Conservation (phyloP, 2,888 invertebrate genomes). For the Caenorhabditis sp. region DNA sequence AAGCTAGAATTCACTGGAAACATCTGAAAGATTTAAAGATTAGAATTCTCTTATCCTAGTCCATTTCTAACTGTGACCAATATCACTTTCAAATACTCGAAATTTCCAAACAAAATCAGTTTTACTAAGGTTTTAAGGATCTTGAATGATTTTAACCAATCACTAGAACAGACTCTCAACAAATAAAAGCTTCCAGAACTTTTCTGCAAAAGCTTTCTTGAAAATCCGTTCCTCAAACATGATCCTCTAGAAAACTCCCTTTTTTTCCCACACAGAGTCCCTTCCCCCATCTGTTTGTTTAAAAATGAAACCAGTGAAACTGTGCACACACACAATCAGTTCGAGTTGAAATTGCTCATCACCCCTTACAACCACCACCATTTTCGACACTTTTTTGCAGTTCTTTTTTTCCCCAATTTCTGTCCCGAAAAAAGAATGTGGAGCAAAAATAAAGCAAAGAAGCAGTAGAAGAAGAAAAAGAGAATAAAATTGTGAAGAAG, state of each 20-base stretch:
- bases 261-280: conserved; percentile 17
- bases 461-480: conserved; percentile 9
- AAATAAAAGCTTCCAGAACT: no score
- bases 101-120: no score
- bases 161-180: no score
- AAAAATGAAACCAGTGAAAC: conserved; percentile 10
- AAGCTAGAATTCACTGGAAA: no score
- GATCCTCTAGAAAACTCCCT: conserved; percentile 17
- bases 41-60: no score
- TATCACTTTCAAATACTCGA: no score
- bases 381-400: background rate
- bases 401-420: background rate
- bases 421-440: background rate
- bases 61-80: no score
- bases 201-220: conserved; percentile 1
- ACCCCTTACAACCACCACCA: no score
- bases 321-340: conserved; percentile 32
- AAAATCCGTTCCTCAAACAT: conserved; percentile 48
- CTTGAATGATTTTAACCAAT: no score
- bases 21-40: no score
- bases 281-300: background rate
- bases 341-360: background rate
- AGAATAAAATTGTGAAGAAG: conserved; percentile 30
- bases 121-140: no score
- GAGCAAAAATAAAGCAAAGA: conserved; percentile 16